Evolutionary conservation across 53 echinoderm and acorn worm species (phyloP).

Genomic region (Stichopus horrens): DNA sequence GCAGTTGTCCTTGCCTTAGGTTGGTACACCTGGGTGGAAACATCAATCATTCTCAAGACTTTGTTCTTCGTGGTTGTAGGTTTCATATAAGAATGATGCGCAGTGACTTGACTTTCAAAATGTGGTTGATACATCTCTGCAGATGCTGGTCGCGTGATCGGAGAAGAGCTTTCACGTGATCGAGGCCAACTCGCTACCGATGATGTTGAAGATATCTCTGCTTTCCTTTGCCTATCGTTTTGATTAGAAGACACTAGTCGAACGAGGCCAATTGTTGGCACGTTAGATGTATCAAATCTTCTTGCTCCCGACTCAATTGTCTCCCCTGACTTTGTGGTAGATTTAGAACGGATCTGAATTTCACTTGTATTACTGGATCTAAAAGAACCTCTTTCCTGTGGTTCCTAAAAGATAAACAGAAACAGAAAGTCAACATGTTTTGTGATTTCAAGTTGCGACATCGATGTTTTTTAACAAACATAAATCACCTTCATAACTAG

Average conservation of each 20-base stretch:
- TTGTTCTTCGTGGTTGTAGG: not conserved
- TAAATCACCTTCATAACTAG: too few relatives aligned
- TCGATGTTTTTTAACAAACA: too few relatives aligned
- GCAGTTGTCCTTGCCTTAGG: not conserved
- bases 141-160: not conserved
- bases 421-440: not conserved
- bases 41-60: not conserved
- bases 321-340: not conserved
- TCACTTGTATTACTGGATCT: not conserved
- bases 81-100: not conserved
- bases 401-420: not conserved
- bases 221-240: not conserved
- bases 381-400: not conserved
- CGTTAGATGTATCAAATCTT: not conserved
- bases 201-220: not conserved
- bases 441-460: too few relatives aligned
- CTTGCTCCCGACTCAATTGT: not conserved
- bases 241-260: conserved; percentile 12
- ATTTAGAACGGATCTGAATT: not conserved
- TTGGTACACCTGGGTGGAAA: not conserved
- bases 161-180: not conserved
- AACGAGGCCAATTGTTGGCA: conserved; percentile 32
- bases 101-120: not conserved
- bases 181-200: not conserved
- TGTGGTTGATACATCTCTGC: not conserved